Evolutionary conservation across 2,797 vertebrate genomes (phyloP).

Genomic region (Astyanax mexicanus): DNA sequence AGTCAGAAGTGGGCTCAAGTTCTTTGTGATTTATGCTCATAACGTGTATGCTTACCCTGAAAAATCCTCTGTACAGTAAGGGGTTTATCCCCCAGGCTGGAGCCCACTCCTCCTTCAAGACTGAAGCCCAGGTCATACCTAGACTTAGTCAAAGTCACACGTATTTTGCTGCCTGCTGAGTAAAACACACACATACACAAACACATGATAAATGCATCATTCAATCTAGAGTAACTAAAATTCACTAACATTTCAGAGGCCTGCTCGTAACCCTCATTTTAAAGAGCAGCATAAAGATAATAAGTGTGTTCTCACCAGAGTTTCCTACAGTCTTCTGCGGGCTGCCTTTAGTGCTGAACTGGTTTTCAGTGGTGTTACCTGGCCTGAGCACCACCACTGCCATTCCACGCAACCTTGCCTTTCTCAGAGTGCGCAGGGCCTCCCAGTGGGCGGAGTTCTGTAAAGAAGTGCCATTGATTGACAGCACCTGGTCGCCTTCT

Average conservation of each 20-base stretch:
- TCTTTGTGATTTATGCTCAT: no score
- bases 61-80: conserved; percentile 82
- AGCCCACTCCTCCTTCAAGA: conserved; percentile 79
- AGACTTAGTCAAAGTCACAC: conserved; percentile 75
- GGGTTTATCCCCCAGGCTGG: conserved; percentile 74
- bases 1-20: no score
- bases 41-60: conserved; percentile 74
- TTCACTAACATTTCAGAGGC: background rate
- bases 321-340: conserved; percentile 30
- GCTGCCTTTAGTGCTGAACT: conserved; percentile 32
- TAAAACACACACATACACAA: background rate
- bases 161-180: conserved; percentile 66
- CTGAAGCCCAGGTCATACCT: conserved; percentile 82
- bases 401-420: conserved; percentile 70
- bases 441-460: conserved; percentile 73
- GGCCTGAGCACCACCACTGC: conserved; percentile 81
- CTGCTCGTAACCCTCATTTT: background rate
- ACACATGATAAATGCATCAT: background rate
- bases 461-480: conserved; percentile 81
- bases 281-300: background rate
- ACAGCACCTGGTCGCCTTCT: conserved; percentile 79
- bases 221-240: background rate
- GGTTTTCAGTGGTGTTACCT: conserved; percentile 24
- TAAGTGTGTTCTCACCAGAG: conserved; percentile 30
- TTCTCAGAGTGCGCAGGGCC: conserved; percentile 73